Percentiles rank a stretch among this genome's conserved stretches.
Conservation (phyloP, 2,113 vertebrate species). For the Manacus vitellinus region DNA sequence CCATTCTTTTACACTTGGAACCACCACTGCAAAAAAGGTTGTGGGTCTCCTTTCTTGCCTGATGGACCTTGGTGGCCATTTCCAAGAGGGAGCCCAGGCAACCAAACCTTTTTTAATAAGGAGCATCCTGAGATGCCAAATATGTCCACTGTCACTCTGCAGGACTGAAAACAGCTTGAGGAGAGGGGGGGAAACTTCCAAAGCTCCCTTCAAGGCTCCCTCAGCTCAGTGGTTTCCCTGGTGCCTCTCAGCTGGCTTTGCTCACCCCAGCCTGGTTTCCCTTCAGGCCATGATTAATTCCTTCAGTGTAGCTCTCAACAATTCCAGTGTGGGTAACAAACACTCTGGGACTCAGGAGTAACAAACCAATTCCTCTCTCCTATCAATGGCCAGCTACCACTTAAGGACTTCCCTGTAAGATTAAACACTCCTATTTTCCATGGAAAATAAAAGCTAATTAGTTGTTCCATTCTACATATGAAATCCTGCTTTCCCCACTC, state of each 20-base stretch:
- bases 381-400: not conserved
- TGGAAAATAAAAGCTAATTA: conserved; percentile 16
- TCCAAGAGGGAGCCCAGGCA: not conserved
- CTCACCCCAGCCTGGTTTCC: not conserved
- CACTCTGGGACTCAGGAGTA: not conserved
- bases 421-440: not conserved
- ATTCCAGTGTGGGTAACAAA: not conserved
- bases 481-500: not conserved
- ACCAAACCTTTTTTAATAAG: not conserved
- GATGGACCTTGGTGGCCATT: not conserved
- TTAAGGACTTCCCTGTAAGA: not conserved
- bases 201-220: not conserved
- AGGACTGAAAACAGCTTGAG: not conserved
- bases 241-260: not conserved
- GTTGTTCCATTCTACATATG: not conserved
- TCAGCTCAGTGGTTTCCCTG: not conserved
- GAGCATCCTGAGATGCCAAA: not conserved
- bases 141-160: not conserved
- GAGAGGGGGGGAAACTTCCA: not conserved
- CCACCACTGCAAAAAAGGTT: not conserved
- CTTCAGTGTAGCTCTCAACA: not conserved
- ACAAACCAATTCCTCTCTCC: not conserved
- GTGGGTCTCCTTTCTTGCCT: not conserved
- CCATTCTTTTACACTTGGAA: not conserved
- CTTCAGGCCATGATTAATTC: not conserved